Percentiles rank a stretch among this genome's conserved stretches.
Conservation (phyloP, 2,113 vertebrate species). For the Nothoprocta pentlandii region DNA sequence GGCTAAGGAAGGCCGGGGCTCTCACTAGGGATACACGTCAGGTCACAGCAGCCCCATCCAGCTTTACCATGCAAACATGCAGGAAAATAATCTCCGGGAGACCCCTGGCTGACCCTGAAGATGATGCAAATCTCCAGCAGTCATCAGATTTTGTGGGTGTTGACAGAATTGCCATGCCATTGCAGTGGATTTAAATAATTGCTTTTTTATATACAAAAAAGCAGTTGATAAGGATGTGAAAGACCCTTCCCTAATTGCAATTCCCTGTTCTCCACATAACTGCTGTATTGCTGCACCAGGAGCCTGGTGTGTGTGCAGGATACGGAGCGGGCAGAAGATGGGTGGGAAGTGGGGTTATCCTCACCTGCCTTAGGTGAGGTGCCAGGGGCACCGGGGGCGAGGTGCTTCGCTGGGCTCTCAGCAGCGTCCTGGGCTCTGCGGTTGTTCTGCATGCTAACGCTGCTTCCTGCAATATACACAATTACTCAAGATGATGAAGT, state of each 20-base stretch:
- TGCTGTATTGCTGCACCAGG: too few relatives aligned
- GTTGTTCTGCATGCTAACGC: background rate
- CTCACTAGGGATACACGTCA: background rate
- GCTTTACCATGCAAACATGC: too few relatives aligned
- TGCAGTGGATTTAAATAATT: background rate
- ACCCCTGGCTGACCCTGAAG: background rate
- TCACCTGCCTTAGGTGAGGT: background rate
- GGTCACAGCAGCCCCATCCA: background rate
- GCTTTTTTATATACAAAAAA: too few relatives aligned
- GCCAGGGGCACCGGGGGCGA: too few relatives aligned
- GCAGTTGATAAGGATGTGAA: background rate
- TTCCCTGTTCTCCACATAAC: background rate
- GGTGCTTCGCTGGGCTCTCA: background rate
- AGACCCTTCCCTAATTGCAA: background rate
- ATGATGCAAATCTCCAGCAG: rapidly evolving
- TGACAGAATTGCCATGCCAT: background rate
- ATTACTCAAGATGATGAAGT: background rate
- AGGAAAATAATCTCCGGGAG: background rate
- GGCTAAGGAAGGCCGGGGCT: background rate
- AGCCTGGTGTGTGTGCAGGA: background rate
- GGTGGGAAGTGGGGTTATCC: background rate
- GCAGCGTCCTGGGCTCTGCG: background rate
- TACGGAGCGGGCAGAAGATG: background rate
- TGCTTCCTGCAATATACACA: background rate
- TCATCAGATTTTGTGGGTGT: background rate